phyloP scores from a whole-genome alignment of 2,797 vertebrate species.

The Eulemur albifrons region DNA sequence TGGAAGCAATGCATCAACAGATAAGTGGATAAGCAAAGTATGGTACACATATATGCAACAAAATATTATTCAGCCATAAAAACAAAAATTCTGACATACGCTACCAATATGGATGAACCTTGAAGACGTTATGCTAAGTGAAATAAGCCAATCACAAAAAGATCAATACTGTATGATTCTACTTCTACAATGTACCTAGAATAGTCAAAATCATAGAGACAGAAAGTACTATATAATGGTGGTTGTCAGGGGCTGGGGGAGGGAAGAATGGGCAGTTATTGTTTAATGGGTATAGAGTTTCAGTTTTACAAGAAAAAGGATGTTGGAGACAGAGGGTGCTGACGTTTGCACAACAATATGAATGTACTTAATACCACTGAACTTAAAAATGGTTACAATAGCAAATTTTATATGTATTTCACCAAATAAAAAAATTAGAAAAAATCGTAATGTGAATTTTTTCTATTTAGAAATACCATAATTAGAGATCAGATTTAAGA shows the following conservation, averaged over 20 bases:
- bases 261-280: not conserved
- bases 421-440: not conserved
- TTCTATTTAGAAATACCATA: not conserved
- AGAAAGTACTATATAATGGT: not conserved
- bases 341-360: not conserved
- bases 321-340: not conserved
- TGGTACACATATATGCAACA: not conserved
- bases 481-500: conserved; percentile 36
- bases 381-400: not conserved
- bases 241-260: not conserved
- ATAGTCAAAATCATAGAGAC: not conserved
- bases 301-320: not conserved
- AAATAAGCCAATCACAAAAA: not conserved
- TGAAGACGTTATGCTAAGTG: not conserved
- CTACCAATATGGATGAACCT: not conserved
- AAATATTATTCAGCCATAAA: not conserved
- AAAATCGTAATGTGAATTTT: not conserved
- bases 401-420: not conserved
- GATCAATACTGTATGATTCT: not conserved
- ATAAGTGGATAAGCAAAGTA: not conserved
- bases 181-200: not conserved
- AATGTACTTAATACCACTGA: not conserved
- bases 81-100: not conserved
- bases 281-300: not conserved
- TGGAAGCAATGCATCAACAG: not conserved